Percentiles rank a stretch among this genome's conserved stretches.
phyloP scores from a whole-genome alignment of 2,888 invertebrate genomes.

The Thymelicus acteon region DNA sequence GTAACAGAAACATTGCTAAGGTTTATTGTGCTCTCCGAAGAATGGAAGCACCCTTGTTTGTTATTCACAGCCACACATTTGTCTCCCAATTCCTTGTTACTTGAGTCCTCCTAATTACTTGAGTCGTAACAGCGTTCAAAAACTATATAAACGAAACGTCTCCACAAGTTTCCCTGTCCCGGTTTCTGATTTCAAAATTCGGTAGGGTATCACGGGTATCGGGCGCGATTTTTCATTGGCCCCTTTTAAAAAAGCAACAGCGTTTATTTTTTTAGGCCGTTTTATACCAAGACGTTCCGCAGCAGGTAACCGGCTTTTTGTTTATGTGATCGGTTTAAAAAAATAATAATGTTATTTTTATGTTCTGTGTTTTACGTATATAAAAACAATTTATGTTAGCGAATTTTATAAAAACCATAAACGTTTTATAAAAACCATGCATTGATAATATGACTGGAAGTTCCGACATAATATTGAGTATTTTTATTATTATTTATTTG shows the following conservation, averaged over 20 bases:
- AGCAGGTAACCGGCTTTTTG: conserved; percentile 29
- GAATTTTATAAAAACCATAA: too few relatives aligned
- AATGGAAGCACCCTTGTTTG: too few relatives aligned
- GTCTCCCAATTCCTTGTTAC: not conserved
- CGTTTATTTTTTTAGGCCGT: conserved; percentile 47
- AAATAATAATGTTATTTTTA: conserved; percentile 3
- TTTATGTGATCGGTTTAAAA: conserved; percentile 10
- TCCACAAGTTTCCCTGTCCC: conserved; percentile 45
- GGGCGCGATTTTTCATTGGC: conserved; percentile 72
- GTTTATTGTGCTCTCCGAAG: too few relatives aligned
- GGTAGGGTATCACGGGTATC: conserved; percentile 73
- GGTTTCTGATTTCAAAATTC: conserved; percentile 73
- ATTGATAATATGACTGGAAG: too few relatives aligned
- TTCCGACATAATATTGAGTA: too few relatives aligned
- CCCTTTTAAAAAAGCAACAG: conserved; percentile 65
- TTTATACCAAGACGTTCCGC: conserved; percentile 23
- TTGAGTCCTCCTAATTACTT: too few relatives aligned
- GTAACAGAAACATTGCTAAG: too few relatives aligned
- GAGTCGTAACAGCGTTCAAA: too few relatives aligned
- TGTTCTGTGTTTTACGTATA: not conserved
- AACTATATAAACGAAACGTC: conserved; percentile 13
- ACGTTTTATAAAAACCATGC: too few relatives aligned
- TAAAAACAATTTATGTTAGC: too few relatives aligned
- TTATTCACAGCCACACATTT: not conserved
- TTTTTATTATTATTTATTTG: too few relatives aligned